These are phyloP conservation scores for Chrysolina americana DNA, from an alignment of 2,888 invertebrate species.

Conservation along the genomic window DNA sequence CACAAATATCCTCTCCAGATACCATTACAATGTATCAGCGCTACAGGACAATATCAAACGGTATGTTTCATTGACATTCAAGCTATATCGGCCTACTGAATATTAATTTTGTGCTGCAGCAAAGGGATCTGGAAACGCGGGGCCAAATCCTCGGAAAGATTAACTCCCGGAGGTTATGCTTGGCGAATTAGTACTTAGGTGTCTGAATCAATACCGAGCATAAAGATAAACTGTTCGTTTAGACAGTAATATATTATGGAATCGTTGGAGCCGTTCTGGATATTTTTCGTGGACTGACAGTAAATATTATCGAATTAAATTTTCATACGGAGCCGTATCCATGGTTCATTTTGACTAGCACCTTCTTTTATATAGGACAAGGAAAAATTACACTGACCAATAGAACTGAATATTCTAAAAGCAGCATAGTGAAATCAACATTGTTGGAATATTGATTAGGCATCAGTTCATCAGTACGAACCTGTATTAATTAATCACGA, in stretches of 20 bases:
- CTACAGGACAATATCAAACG: conserved; percentile 8
- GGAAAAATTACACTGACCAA: too few relatives aligned
- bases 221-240: background rate
- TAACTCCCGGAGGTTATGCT: background rate
- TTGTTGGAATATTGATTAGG: too few relatives aligned
- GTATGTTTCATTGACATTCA: background rate
- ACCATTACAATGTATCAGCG: conserved; percentile 3
- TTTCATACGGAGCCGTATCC: too few relatives aligned
- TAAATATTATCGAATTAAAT: too few relatives aligned
- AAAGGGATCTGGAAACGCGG: background rate
- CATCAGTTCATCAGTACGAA: too few relatives aligned
- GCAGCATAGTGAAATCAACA: too few relatives aligned
- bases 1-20: background rate
- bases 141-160: conserved; percentile 2
- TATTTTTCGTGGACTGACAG: too few relatives aligned
- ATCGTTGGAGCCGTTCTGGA: background rate
- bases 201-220: conserved; percentile 1
- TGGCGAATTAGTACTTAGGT: background rate
- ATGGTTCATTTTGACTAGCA: too few relatives aligned
- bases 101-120: background rate
- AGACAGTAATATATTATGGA: background rate
- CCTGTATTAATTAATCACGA: too few relatives aligned
- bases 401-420: too few relatives aligned
- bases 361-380: too few relatives aligned
- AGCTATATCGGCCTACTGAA: conserved; percentile 1